These are phyloP conservation scores for Agelaius tricolor DNA, from an alignment of 2,113 vertebrate genomes.

Conservation along the genomic window DNA sequence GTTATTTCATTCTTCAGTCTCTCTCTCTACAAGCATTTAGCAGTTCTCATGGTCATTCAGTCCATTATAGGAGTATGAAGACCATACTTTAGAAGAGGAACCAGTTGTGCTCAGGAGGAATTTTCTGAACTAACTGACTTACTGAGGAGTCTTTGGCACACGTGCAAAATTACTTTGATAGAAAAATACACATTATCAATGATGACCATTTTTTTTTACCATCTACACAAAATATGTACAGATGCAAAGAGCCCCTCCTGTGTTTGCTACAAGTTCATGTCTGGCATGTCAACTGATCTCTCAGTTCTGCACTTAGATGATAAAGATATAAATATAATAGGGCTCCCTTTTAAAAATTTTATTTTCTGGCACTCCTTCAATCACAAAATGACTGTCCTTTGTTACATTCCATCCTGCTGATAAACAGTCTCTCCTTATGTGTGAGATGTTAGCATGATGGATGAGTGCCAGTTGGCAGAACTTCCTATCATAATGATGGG, in stretches of 20 bases:
- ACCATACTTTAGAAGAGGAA: neutral
- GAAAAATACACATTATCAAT: neutral
- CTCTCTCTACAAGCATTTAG: neutral
- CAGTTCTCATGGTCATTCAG: neutral
- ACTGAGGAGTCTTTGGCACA: neutral
- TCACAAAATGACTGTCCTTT: neutral
- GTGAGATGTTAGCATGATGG: neutral
- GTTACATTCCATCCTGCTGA: neutral
- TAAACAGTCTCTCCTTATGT: neutral
- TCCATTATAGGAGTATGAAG: neutral
- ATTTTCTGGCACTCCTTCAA: neutral
- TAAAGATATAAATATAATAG: neutral
- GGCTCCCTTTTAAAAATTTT: neutral
- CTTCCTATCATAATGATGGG: neutral
- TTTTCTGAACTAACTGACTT: neutral
- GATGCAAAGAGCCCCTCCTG: neutral
- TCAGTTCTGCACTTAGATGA: neutral
- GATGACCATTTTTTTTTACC: neutral
- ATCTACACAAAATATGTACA: neutral
- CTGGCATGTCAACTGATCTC: neutral
- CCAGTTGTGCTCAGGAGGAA: neutral
- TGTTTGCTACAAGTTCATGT: neutral
- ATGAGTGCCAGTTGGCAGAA: neutral
- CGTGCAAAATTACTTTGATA: neutral
- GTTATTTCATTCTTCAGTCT: neutral